Percentiles rank a stretch among this genome's conserved stretches.
Evolutionary conservation across 2,888 invertebrate species (phyloP).

Genomic region (Limnephilus auricula): DNA sequence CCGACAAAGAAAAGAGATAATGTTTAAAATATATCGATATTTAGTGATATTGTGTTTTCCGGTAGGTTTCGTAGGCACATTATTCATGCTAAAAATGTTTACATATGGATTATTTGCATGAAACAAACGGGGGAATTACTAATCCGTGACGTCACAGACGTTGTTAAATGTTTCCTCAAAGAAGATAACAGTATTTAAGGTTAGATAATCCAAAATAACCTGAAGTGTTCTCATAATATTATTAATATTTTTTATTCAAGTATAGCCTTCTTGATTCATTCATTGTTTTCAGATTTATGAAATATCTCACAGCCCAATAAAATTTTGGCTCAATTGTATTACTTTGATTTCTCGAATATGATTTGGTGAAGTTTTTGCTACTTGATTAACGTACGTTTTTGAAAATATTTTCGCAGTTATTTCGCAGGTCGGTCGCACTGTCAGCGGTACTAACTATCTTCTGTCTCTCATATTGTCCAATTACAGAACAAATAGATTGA

Average conservation of each 20-base stretch:
- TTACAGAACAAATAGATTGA: no score
- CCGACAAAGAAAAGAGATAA: no score
- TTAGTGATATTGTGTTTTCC: neutral
- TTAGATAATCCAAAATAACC: neutral
- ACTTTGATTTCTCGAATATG: no score
- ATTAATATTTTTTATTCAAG: neutral
- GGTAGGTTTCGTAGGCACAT: neutral
- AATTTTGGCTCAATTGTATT: no score
- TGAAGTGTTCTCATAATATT: neutral
- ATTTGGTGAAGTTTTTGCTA: no score
- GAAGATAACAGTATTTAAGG: neutral
- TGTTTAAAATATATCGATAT: neutral
- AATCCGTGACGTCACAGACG: neutral
- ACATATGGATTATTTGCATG: neutral
- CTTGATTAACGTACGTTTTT: neutral
- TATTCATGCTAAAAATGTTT: neutral
- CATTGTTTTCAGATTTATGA: no score
- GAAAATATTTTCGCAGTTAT: neutral
- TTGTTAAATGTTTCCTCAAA: neutral
- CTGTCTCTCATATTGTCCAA: no score
- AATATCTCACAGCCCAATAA: no score
- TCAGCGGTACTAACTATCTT: no score
- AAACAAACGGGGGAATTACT: neutral
- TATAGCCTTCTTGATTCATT: neutral
- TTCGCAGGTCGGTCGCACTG: neutral